A percentile compares a stretch with the other conserved stretches of the same genome.
phyloP scores from a whole-genome alignment of 2,888 invertebrate species.

The Rambutsinella grinnellia region DNA sequence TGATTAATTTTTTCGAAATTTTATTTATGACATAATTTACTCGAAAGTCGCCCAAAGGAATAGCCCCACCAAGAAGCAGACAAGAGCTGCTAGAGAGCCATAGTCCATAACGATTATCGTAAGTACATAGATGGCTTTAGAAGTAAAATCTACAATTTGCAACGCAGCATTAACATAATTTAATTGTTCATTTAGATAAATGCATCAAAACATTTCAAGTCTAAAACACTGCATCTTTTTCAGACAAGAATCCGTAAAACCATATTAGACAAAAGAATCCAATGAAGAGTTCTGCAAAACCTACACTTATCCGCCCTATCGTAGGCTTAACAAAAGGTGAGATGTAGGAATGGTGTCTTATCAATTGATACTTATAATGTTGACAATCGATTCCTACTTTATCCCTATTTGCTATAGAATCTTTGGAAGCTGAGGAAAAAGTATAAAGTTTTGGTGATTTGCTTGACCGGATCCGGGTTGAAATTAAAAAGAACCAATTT shows the following conservation, averaged over 20 bases:
- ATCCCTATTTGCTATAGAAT: neutral
- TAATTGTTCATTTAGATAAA: no score
- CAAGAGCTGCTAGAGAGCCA: conserved; percentile 18
- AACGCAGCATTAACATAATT: no score
- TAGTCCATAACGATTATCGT: conserved; percentile 1
- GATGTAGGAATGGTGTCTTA: conserved; percentile 19
- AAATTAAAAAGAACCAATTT: conserved; percentile 36
- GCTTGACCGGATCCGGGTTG: neutral
- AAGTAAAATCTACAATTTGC: conserved; percentile 1
- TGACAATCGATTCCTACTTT: neutral
- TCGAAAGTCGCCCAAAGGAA: no score
- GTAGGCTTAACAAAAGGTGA: conserved; percentile 19
- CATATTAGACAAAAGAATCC: no score
- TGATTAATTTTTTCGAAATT: neutral
- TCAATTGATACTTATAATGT: conserved; percentile 18
- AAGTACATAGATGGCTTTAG: neutral
- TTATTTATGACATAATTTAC: neutral
- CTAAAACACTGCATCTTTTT: no score
- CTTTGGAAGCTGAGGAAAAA: neutral
- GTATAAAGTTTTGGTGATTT: neutral
- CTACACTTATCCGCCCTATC: conserved; percentile 8
- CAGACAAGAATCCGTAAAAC: no score
- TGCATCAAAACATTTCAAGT: no score
- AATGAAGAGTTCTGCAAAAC: conserved; percentile 31
- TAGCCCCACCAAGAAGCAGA: conserved; percentile 16